A percentile compares a stretch with the other conserved stretches of the same genome.
Conservation (phyloP, 1,140 invertebrate species). For the Uloborus diversus region DNA sequence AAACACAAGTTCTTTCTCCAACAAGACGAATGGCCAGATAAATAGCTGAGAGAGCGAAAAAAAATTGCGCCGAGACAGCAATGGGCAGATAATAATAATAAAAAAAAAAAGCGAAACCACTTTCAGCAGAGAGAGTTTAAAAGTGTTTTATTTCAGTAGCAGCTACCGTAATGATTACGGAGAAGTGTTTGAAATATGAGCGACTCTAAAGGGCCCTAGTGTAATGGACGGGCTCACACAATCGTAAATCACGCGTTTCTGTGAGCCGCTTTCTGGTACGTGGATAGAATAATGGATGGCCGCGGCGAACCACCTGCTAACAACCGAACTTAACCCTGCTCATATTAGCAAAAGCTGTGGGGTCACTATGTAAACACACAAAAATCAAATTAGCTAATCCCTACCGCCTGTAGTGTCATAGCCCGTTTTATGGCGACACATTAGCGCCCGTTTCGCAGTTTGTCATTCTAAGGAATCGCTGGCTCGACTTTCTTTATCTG, state of each 20-base stretch:
- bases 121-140: slow-evolving; percentile 26
- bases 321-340: slow-evolving; percentile 42
- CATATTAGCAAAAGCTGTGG: slow-evolving; percentile 33
- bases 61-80: slow-evolving; percentile 43
- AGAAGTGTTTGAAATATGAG: slow-evolving; percentile 56
- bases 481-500: slow-evolving; percentile 9
- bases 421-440: slow-evolving; percentile 50
- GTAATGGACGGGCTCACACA: slow-evolving; percentile 41
- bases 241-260: slow-evolving; percentile 51
- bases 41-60: slow-evolving; percentile 39
- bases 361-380: slow-evolving; percentile 51
- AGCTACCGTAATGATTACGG: slow-evolving; percentile 48
- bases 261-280: slow-evolving; percentile 40
- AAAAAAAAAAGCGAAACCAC: slow-evolving; percentile 16
- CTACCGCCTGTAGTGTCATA: slow-evolving; percentile 51
- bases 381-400: slow-evolving; percentile 57
- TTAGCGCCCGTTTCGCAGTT: slow-evolving; percentile 44
- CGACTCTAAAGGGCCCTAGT: slow-evolving; percentile 25
- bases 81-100: slow-evolving; percentile 46
- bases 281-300: slow-evolving; percentile 54
- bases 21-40: slow-evolving; percentile 50
- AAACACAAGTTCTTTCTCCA: slow-evolving; percentile 48
- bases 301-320: slow-evolving; percentile 51
- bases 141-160: slow-evolving; percentile 56
- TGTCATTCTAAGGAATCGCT: slow-evolving; percentile 21